Evolutionary conservation across 2,888 invertebrate genomes (phyloP).

Genomic region (Parelbella ahira): DNA sequence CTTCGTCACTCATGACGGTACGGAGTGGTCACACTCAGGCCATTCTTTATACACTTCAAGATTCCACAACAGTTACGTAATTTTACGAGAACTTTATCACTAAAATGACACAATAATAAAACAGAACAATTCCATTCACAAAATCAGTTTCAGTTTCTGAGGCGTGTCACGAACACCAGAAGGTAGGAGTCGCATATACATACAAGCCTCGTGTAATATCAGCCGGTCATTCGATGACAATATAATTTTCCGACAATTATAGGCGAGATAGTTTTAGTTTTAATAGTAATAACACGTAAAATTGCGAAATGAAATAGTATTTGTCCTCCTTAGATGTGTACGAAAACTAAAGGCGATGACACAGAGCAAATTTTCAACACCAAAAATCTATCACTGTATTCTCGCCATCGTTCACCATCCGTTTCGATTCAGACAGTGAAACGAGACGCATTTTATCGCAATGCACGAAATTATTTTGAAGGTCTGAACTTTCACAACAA

Average conservation of each 20-base stretch:
- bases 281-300: slow-evolving; percentile 60
- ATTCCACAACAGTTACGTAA: slow-evolving; percentile 81
- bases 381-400: slow-evolving; percentile 81
- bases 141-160: slow-evolving; percentile 78
- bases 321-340: slow-evolving; percentile 60
- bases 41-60: slow-evolving; percentile 77
- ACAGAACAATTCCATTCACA: slow-evolving; percentile 74
- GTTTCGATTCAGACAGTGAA: slow-evolving; percentile 69
- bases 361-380: slow-evolving; percentile 79
- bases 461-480: slow-evolving; percentile 69
- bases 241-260: slow-evolving; percentile 72
- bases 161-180: slow-evolving; percentile 81
- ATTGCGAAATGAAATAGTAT: slow-evolving; percentile 62
- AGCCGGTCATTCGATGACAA: slow-evolving; percentile 82
- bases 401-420: slow-evolving; percentile 81
- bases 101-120: slow-evolving; percentile 76
- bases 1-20: slow-evolving; percentile 80
- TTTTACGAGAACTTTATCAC: slow-evolving; percentile 75
- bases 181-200: slow-evolving; percentile 80
- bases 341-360: slow-evolving; percentile 74
- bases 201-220: slow-evolving; percentile 82
- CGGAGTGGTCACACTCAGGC: slow-evolving; percentile 79
- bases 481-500: slow-evolving; percentile 74
- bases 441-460: slow-evolving; percentile 79
- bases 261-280: slow-evolving; percentile 62